phyloP scores from a whole-genome alignment of 2,113 vertebrate genomes.

The Passerina amoena region DNA sequence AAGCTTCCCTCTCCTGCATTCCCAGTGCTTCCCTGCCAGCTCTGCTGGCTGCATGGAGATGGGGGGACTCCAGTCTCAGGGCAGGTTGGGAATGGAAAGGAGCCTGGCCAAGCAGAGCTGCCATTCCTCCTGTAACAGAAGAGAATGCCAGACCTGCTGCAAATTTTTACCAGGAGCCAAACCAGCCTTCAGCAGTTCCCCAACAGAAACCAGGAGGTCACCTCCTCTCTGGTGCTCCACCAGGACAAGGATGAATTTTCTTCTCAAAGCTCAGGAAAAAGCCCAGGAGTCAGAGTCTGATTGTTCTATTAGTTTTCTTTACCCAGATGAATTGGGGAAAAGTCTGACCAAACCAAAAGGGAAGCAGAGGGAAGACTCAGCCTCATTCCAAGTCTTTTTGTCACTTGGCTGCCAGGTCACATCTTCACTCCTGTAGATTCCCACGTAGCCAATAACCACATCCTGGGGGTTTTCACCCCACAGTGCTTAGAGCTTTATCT shows the following conservation, averaged over 20 bases:
- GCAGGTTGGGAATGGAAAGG: neutral
- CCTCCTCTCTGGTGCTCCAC: neutral
- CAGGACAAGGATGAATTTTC: neutral
- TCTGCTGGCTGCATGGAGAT: neutral
- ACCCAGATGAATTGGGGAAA: neutral
- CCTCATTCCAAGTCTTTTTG: neutral
- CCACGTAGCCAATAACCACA: neutral
- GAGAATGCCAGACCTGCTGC: neutral
- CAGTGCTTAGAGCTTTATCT: neutral
- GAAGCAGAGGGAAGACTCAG: neutral
- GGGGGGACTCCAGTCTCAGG: neutral
- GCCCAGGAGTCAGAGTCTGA: neutral
- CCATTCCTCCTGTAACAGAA: neutral
- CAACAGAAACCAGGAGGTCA: neutral
- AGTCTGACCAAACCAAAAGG: neutral
- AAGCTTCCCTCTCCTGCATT: neutral
- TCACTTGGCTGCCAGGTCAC: constrained; percentile 1
- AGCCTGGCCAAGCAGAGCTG: neutral
- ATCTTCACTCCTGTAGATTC: neutral
- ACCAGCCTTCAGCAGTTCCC: neutral
- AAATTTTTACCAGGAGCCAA: neutral
- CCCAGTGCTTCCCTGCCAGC: neutral
- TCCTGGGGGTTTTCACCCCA: neutral
- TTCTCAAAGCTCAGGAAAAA: neutral
- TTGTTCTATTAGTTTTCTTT: neutral